Evolutionary conservation across 1,140 invertebrate species (phyloP), one percentile per base, ranked within the genome.

Genomic region (Riptortus pedestris): DNA sequence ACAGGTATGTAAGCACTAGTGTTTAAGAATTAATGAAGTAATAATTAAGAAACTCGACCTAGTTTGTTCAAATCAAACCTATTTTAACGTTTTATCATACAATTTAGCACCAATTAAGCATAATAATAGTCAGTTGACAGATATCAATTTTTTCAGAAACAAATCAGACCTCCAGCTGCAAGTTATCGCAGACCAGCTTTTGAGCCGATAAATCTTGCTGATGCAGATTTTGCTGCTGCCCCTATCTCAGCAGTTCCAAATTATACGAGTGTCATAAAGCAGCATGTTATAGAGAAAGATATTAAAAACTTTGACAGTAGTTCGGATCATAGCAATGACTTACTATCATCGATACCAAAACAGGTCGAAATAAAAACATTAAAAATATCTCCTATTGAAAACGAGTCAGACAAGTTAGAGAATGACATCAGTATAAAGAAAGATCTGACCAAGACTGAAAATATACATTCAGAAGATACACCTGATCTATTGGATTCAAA

Each of bases 151-250:
- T 66, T 63, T 63, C 28, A 60, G 65, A 63, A 66, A 59, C 58
- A 43, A 28, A 31, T 69, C 27, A 65, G 66, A 11, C 64, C 60
- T 43, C 67, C 69, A 22, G 69, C 67, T 43, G 60, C 65, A 20
- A 68, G 38, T 52, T 73, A 72, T 64, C 66, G 69, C 22, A 52
- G 71, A 58, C 70, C 71, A 22, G 47, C 70, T 31, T 73, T 73
- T 64, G 71, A 73, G 63, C 71, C 72, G 9, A 72, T 73, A 31
- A 72, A 71, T 65, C 60, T 73, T 47, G 71, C 72, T 7, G 72
- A 73, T 68, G 72, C 72, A 27, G 71, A 73, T 67, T 73, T 72
- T 65, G 63, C 69, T 58, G 69, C 71, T 27, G 66, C 67, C 5
- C 65, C 29, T 59, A 65, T 65, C 24, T 65, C 59, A 64, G 48